phyloP scores from a whole-genome alignment of 2,888 invertebrate genomes.

The Lithophane ornitopus region DNA sequence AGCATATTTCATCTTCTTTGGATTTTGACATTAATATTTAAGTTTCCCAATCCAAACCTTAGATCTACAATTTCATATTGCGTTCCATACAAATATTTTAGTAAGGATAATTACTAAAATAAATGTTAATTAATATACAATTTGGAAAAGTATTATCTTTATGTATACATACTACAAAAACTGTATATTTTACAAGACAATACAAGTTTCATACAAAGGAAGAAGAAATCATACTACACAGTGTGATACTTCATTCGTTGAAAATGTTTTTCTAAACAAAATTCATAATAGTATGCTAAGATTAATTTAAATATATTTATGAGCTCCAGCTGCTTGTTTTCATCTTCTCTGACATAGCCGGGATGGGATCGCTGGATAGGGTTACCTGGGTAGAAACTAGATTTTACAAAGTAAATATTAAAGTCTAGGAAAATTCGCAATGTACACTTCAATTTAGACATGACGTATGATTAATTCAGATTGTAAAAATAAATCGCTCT shows the following conservation, averaged over 20 bases:
- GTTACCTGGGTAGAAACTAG: conserved; percentile 87
- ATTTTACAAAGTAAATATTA: conserved; percentile 76
- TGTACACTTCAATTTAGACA: conserved; percentile 24
- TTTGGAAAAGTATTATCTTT: conserved; percentile 36
- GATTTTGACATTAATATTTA: not conserved
- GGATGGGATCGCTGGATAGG: conserved; percentile 89
- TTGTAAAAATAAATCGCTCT: not conserved
- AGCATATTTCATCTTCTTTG: not conserved
- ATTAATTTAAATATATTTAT: conserved; percentile 59
- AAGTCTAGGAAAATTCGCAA: conserved; percentile 80
- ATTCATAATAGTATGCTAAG: conserved; percentile 37
- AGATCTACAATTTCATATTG: conserved; percentile 63
- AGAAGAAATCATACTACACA: conserved; percentile 59
- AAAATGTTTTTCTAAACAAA: conserved; percentile 34
- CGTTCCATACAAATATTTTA: conserved; percentile 56
- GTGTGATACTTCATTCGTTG: conserved; percentile 48
- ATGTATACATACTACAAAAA: conserved; percentile 50
- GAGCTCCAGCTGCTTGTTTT: conserved; percentile 90
- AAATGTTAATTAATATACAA: conserved; percentile 37
- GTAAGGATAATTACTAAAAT: conserved; percentile 49
- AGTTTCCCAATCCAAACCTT: conserved; percentile 53
- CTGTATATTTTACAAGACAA: conserved; percentile 57
- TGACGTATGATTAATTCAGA: conserved; percentile 53
- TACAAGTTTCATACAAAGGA: conserved; percentile 53
- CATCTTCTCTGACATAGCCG: conserved; percentile 87